These are phyloP conservation scores for Choristoneura fumiferana DNA, from an alignment of 1,140 invertebrate genomes.

Conservation along the genomic window DNA sequence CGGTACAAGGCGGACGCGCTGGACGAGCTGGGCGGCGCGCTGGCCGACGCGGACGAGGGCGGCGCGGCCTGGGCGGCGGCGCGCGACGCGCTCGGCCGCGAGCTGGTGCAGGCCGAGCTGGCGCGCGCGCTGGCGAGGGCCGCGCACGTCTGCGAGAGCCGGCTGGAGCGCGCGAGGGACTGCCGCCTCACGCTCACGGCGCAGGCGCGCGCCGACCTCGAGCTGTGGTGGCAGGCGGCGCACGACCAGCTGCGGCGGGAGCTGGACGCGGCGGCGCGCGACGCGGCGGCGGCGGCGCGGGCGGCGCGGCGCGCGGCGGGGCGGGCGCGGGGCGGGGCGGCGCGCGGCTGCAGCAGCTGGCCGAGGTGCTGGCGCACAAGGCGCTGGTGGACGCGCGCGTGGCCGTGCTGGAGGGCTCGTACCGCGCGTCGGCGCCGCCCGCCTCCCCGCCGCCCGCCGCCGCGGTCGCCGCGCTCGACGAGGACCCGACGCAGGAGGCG, in stretches of 20 bases:
- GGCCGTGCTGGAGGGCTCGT: constrained; percentile 79
- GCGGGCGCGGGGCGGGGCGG: constrained; percentile 69
- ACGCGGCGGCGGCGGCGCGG: constrained; percentile 84
- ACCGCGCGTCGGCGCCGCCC: constrained; percentile 51
- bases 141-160: constrained; percentile 82
- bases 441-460: constrained; percentile 44
- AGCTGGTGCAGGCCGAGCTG: constrained; percentile 86
- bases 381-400: constrained; percentile 86
- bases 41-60: constrained; percentile 82
- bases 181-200: constrained; percentile 79
- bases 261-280: constrained; percentile 83
- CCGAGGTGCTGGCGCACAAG: constrained; percentile 87
- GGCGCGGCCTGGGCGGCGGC: constrained; percentile 80
- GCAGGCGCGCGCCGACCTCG: constrained; percentile 81
- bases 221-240: constrained; percentile 85
- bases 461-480: constrained; percentile 69
- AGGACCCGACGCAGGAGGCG: constrained; percentile 75
- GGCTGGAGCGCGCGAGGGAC: constrained; percentile 68
- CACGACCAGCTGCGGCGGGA: constrained; percentile 83
- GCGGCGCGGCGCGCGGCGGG: constrained; percentile 73
- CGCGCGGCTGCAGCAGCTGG: constrained; percentile 82
- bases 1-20: constrained; percentile 85
- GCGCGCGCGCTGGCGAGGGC: constrained; percentile 84
- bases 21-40: constrained; percentile 81
- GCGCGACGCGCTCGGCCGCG: constrained; percentile 84